Conservation (phyloP, 1,140 invertebrate genomes). For the Oedothorax gibbosus region DNA sequence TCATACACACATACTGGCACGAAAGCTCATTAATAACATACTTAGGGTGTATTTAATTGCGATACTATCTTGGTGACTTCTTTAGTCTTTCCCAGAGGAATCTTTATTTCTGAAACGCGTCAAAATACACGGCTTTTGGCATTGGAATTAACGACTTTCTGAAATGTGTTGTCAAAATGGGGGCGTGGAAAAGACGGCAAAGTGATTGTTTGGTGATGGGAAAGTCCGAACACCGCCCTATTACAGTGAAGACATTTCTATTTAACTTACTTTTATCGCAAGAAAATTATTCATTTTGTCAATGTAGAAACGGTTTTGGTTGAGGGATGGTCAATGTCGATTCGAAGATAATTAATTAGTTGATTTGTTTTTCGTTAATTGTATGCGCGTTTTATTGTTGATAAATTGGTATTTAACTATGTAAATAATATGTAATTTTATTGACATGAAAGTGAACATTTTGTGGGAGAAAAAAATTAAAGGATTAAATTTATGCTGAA, state of each 20-base stretch:
- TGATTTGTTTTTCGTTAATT: too few relatives aligned
- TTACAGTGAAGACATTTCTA: slow-evolving; percentile 12
- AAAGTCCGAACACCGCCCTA: slow-evolving; percentile 17
- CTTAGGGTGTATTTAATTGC: slow-evolving; percentile 29
- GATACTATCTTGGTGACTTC: slow-evolving; percentile 9
- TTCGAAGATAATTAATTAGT: too few relatives aligned
- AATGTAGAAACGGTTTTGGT: not conserved
- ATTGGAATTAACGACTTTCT: not conserved
- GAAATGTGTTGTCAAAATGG: not conserved
- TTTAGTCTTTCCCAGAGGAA: slow-evolving; percentile 17
- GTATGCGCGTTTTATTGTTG: too few relatives aligned
- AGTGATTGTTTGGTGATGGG: slow-evolving; percentile 20
- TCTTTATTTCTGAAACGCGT: too few relatives aligned
- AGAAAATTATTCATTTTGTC: slow-evolving; percentile 22
- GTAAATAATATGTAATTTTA: too few relatives aligned
- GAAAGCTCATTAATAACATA: slow-evolving; percentile 38
- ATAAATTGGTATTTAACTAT: too few relatives aligned
- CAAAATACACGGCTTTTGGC: too few relatives aligned
- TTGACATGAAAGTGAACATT: too few relatives aligned
- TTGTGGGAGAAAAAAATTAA: too few relatives aligned
- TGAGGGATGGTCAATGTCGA: too few relatives aligned
- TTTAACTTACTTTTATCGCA: slow-evolving; percentile 29
- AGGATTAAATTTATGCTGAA: too few relatives aligned
- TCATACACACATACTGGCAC: not conserved
- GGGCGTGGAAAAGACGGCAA: slow-evolving; percentile 21